A percentile compares a stretch with the other conserved stretches of the same genome.
phyloP scores from a whole-genome alignment of 2,888 invertebrate genomes.

The Brachylomia viminalis region DNA sequence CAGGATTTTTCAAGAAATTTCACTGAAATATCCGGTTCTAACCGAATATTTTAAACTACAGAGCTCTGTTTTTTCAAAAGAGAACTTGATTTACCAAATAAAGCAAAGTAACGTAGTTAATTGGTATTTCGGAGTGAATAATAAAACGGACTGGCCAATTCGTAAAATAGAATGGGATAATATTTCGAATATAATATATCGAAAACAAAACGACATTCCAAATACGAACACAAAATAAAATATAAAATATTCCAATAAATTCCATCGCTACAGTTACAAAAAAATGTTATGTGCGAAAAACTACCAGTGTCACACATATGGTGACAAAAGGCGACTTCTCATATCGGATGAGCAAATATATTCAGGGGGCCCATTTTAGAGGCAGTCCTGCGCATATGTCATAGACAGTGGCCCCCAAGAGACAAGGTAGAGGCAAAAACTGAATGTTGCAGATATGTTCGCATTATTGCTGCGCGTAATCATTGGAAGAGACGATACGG shows the following conservation, averaged over 20 bases:
- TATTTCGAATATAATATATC: constrained; percentile 1
- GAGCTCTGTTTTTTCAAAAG: neutral
- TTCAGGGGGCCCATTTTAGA: constrained; percentile 86
- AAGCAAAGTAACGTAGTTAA: neutral
- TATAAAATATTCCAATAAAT: constrained; percentile 56
- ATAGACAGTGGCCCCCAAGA: constrained; percentile 85
- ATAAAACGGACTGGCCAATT: neutral
- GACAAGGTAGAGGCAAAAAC: constrained; percentile 84
- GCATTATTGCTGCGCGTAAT: constrained; percentile 81
- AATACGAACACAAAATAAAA: constrained; percentile 18
- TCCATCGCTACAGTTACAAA: constrained; percentile 42
- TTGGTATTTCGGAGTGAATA: no score
- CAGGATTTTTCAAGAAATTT: no score
- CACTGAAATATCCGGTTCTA: no score
- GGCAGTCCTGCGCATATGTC: constrained; percentile 86
- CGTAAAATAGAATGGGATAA: constrained; percentile 6
- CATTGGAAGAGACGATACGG: constrained; percentile 72
- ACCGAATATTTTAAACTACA: no score
- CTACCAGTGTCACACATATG: constrained; percentile 73
- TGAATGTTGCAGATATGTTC: constrained; percentile 90
- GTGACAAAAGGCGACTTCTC: constrained; percentile 86
- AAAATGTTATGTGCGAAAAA: constrained; percentile 66
- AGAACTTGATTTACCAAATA: neutral
- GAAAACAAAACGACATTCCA: constrained; percentile 19
- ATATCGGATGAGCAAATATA: constrained; percentile 86